Base-by-base conservation (phyloP, 2,888 invertebrate species). In the Oxytorus armatus region DNA sequence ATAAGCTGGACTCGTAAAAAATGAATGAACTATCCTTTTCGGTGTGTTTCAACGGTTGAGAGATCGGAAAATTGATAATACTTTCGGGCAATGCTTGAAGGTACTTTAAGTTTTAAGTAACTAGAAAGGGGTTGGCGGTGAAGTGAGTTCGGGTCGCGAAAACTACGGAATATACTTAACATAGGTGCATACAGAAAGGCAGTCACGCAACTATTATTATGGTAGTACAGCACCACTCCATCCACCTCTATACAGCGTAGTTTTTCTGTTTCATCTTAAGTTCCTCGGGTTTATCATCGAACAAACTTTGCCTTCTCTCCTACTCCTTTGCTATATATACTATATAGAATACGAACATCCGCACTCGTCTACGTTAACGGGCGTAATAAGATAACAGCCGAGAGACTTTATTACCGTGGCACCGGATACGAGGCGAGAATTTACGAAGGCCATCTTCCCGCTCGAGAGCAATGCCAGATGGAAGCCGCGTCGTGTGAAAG, bases 381-480 rank as follows among this genome's bases (percentile, higher is more conserved):
- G 76, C 55, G 76, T 72, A 76, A 76, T 79, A 79, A 72, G 76
- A 76, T 79, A 79, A 79, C 76, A 76, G 76, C 76, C 49, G 65
- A 29, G 59, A 53, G 76, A 72, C 72, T 69, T 76, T 80, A 76
- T 76, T 72, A 76, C 76, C 76, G 69, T 72, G 76, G 81, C 81
- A 79, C 73, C 81, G 82, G 77, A 81, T 81, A 77, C 72, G 80
- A 78, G 68, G 82, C 79, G 81, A 81, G 85, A 83, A 79, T 68
- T 77, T 82, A 83, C 82, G 78, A 85, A 85, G 82, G 77, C 76
- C 72, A 61, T 55, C 66, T 66, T 68, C 61, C 61, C 55, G 51
- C 68, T 55, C 57, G 49, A 59, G 66, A 68, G 79, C 68, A 80
- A 72, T 76, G 72, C 76, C 72, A 80, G 79, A 80, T 80, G 76